These are phyloP conservation scores for Tetheella fluctuosa DNA, from an alignment of 2,888 invertebrate genomes.

Conservation along the genomic window DNA sequence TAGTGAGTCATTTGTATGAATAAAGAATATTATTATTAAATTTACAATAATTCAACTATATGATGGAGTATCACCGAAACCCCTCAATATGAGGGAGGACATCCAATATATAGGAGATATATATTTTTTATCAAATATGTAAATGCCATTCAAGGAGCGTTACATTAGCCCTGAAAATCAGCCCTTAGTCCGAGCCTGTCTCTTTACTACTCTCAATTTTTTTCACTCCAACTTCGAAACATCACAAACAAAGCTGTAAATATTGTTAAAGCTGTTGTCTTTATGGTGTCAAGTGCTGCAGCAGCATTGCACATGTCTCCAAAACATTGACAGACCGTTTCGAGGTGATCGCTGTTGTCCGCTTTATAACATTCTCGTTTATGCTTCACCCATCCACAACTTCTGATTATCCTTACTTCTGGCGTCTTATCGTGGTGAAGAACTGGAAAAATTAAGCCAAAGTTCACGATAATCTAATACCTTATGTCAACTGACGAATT, in stretches of 20 bases:
- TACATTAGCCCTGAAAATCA: conserved; percentile 10
- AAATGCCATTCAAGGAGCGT: background rate
- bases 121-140: background rate
- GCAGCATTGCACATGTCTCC: conserved; percentile 84
- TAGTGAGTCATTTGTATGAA: too few species aligned
- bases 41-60: background rate
- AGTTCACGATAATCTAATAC: too few species aligned
- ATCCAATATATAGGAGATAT: background rate
- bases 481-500: too few species aligned
- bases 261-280: conserved; percentile 41
- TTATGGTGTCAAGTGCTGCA: conserved; percentile 38
- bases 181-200: conserved; percentile 24
- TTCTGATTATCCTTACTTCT: conserved; percentile 78
- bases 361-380: conserved; percentile 79
- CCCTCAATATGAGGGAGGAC: background rate
- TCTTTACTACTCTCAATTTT: background rate
- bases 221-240: conserved; percentile 42
- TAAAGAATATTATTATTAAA: too few species aligned
- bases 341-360: conserved; percentile 85
- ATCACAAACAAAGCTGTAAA: conserved; percentile 37
- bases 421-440: conserved; percentile 57
- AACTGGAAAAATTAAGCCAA: conserved; percentile 48
- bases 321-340: conserved; percentile 85
- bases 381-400: conserved; percentile 84
- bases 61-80: background rate